These are phyloP conservation scores for Alentia gelatinosa DNA, from an alignment of 2,888 invertebrate species.

Conservation along the genomic window DNA sequence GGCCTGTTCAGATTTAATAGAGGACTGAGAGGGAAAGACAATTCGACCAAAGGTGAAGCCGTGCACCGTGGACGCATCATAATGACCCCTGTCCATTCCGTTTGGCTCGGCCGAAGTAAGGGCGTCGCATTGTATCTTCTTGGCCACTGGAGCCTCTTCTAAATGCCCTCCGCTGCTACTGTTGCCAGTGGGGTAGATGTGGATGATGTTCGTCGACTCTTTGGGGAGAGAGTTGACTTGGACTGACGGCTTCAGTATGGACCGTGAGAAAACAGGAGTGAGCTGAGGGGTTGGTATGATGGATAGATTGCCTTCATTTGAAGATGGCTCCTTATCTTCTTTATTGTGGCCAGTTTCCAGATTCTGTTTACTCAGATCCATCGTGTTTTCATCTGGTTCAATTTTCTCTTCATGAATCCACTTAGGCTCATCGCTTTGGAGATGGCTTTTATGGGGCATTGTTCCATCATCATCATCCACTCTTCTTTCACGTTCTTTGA, in stretches of 20 bases:
- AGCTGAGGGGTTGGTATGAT: not conserved
- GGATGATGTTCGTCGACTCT: not conserved
- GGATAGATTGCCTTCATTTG: not conserved
- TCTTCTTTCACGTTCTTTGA: slow-evolving; percentile 56
- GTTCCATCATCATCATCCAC: slow-evolving; percentile 53
- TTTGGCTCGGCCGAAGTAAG: not conserved
- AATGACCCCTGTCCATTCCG: not conserved
- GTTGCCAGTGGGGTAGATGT: not conserved
- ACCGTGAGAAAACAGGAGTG: not conserved
- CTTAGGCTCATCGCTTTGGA: not conserved
- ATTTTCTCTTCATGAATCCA: not conserved
- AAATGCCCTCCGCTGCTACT: slow-evolving; percentile 11
- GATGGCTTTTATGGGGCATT: not conserved
- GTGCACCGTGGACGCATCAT: not conserved
- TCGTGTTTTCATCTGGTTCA: not conserved
- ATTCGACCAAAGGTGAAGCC: not conserved
- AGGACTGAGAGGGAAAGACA: not conserved
- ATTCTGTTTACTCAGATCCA: not conserved
- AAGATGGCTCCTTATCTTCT: not conserved
- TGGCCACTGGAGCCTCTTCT: not conserved
- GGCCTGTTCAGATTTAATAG: not conserved
- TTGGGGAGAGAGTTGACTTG: not conserved
- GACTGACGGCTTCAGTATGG: slow-evolving; percentile 7
- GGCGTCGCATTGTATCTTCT: not conserved
- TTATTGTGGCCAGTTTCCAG: no score